These are phyloP conservation scores for Epinotia ramella DNA, from an alignment of 2,888 invertebrate species.

Conservation along the genomic window DNA sequence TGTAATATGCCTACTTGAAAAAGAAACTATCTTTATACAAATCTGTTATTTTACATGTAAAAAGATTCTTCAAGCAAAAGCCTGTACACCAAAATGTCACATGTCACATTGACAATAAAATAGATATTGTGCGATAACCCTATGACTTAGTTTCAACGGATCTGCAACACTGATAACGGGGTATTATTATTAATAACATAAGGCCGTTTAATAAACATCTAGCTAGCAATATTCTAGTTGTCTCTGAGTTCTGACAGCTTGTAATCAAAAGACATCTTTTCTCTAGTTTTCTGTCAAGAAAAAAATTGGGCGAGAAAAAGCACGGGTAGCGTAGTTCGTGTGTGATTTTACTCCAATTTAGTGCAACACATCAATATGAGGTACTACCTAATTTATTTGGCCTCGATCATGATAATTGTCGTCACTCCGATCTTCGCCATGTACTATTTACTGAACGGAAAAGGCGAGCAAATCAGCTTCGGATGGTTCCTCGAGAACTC, in stretches of 20 bases:
- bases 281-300: conserved; percentile 83
- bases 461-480: conserved; percentile 93
- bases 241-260: conserved; percentile 76
- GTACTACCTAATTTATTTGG: conserved; percentile 85
- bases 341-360: conserved; percentile 77
- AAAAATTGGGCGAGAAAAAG: conserved; percentile 82
- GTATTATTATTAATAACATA: no score
- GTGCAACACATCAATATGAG: conserved; percentile 83
- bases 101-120: no score
- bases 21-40: no score
- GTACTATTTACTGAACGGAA: conserved; percentile 92
- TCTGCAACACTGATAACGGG: no score
- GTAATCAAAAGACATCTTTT: conserved; percentile 84
- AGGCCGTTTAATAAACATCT: conserved; percentile 51
- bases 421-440: conserved; percentile 79
- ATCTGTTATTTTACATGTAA: no score
- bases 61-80: no score
- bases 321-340: conserved; percentile 75
- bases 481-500: conserved; percentile 96
- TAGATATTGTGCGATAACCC: no score
- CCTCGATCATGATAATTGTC: conserved; percentile 71
- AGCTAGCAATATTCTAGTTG: conserved; percentile 70
- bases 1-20: no score
- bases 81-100: no score
- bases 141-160: no score